Evolutionary conservation across 2,888 invertebrate species (phyloP).

Genomic region (Amphipyra tragopoginis): DNA sequence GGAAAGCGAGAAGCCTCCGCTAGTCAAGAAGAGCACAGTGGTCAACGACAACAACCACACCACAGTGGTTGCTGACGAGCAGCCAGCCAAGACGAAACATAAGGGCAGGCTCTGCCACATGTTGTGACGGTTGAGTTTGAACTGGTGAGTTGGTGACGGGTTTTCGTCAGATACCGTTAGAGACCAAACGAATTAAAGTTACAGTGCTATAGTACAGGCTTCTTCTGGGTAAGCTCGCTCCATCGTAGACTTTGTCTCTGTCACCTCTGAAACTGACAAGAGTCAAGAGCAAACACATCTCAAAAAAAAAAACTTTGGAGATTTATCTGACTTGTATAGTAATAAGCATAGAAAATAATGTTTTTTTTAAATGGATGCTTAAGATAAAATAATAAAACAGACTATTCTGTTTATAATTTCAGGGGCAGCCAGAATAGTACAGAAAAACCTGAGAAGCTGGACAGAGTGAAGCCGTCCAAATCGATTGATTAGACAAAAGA

Average conservation of each 20-base stretch:
- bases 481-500: constrained; percentile 79
- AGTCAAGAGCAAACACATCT: too few relatives aligned
- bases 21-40: constrained; percentile 67
- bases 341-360: too few relatives aligned
- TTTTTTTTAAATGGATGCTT: too few relatives aligned
- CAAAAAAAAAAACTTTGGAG: too few relatives aligned
- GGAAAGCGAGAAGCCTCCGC: constrained; percentile 65
- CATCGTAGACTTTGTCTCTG: too few relatives aligned
- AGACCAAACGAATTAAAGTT: too few relatives aligned
- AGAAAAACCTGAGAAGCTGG: constrained; percentile 76
- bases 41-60: constrained; percentile 60
- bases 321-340: too few relatives aligned
- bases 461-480: constrained; percentile 87
- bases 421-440: constrained; percentile 86
- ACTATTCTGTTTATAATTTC: constrained; percentile 15
- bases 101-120: constrained; percentile 84
- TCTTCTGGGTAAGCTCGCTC: too few relatives aligned
- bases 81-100: constrained; percentile 74
- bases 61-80: constrained; percentile 60
- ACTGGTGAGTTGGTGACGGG: constrained; percentile 75
- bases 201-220: too few relatives aligned
- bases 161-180: too few relatives aligned
- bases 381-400: too few relatives aligned
- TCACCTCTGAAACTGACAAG: too few relatives aligned
- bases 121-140: constrained; percentile 88